Base-by-base conservation (phyloP, 2,113 vertebrate genomes). In the Erinaceus europaeus region DNA sequence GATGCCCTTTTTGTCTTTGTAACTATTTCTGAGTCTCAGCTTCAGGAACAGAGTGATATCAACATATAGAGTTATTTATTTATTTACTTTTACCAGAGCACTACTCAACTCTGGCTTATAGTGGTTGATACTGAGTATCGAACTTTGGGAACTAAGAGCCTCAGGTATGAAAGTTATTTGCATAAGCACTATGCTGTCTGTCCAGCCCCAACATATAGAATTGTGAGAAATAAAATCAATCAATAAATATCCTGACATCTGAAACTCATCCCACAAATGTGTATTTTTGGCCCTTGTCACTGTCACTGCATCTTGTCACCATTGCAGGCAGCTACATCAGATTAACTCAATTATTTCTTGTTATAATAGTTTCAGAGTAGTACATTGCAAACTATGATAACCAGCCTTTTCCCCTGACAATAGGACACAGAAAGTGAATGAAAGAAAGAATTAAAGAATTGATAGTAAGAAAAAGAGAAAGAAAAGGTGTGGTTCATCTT, bases 311-410 rank as follows among this genome's bases (percentile, higher is more conserved):
- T 36, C 15, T 4, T 9, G 6, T 1, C 25, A 5, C 25, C n/a
- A 1, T 17, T 32, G 13, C 65, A 5, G 3, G 4, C 38, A 8
- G 65, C 34, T 36, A 5, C 9, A 0, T 7, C 44, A 10, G n/a
- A 27, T 40, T 5, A 81, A 17, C 10, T 15, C 42, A 1, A 1
- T n/a, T 9, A 17, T 20, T 78, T 75, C 53, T 5, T 15, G 10
- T 46, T 75, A 4, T 52, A 36, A 64, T 55, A 50, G 18, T 65
- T 34, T 61, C 55, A 61, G 62, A 42, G 7, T 7, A 42, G 9
- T 29, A 9, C 15, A 32, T 8, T 62, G 55, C 68, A 71, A 72
- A 67, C 40, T 18, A 3, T 9, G 23, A 20, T 17, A 27, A 17
- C 44, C 29, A 18, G 25, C 7, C 11, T 67, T 36, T 10, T 6